Percentiles rank a stretch among this genome's conserved stretches.
Evolutionary conservation across 2,888 invertebrate species (phyloP).

Genomic region (Holacanthella duospinosa): DNA sequence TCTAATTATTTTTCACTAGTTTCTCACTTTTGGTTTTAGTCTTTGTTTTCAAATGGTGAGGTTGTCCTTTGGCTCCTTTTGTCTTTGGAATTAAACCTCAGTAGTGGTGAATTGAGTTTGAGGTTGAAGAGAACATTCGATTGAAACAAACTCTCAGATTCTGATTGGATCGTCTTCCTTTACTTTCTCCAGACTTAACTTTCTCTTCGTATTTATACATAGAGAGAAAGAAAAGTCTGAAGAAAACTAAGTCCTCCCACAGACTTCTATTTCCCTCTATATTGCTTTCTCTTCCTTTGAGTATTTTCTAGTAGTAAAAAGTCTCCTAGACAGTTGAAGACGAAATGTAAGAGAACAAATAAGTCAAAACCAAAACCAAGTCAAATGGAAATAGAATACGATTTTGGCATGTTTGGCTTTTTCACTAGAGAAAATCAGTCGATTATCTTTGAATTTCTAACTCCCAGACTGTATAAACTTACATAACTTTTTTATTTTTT

Average conservation of each 20-base stretch:
- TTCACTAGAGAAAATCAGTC: background rate
- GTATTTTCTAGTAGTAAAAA: too few relatives aligned
- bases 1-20: constrained; percentile 22
- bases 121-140: constrained; percentile 4
- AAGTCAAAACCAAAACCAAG: constrained; percentile 9
- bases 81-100: constrained; percentile 6
- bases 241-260: too few relatives aligned
- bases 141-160: constrained; percentile 10
- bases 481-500: background rate
- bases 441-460: constrained; percentile 6
- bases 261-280: background rate
- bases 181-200: background rate
- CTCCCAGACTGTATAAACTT: background rate
- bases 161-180: constrained; percentile 7
- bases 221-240: too few relatives aligned
- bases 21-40: constrained; percentile 8
- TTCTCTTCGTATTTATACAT: too few relatives aligned
- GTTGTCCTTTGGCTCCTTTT: background rate
- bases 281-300: background rate
- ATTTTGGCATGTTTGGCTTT: constrained; percentile 8
- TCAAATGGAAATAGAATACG: constrained; percentile 11
- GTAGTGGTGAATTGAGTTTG: constrained; percentile 7
- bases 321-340: too few relatives aligned
- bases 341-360: background rate
- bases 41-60: background rate